A percentile compares a stretch with the other conserved stretches of the same genome.
These are phyloP conservation scores for Antechinus stuartii DNA, from an alignment of 2,113 vertebrate genomes.

Conservation along the genomic window DNA sequence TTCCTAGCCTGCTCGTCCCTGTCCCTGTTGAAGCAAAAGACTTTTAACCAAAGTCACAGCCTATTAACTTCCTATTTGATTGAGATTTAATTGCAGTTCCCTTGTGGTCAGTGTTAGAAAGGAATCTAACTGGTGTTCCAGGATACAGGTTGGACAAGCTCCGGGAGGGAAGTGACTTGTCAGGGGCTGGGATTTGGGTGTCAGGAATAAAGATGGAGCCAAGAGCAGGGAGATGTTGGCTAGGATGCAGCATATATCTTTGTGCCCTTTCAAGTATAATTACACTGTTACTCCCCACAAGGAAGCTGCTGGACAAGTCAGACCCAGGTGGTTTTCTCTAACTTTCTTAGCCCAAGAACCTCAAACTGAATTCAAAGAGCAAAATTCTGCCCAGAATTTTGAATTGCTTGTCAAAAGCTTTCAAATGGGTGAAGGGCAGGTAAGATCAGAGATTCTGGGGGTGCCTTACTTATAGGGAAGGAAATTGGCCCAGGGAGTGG, in stretches of 20 bases:
- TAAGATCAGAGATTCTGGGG: background rate
- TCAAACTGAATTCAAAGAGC: background rate
- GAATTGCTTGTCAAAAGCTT: background rate
- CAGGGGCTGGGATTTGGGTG: background rate
- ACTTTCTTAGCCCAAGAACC: conserved; percentile 24
- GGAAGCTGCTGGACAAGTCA: conserved; percentile 32
- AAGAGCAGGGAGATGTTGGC: background rate
- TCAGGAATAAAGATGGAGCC: background rate
- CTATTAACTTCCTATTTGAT: conserved; percentile 24
- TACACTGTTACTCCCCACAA: conserved; percentile 5
- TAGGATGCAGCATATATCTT: background rate
- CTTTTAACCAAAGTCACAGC: conserved; percentile 21
- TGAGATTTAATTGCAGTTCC: conserved; percentile 27
- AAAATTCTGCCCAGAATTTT: background rate
- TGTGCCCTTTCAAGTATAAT: conserved; percentile 7
- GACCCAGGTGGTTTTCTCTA: conserved; percentile 14
- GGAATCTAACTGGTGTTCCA: background rate
- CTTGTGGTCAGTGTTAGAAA: conserved; percentile 1
- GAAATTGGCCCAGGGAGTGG: no score
- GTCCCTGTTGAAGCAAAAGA: conserved; percentile 29
- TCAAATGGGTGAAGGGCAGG: background rate
- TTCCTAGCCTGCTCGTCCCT: conserved; percentile 27
- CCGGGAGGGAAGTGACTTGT: background rate
- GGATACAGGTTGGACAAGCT: background rate
- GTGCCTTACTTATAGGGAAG: background rate